Conservation (phyloP, 2,888 invertebrate genomes). For the Syritta pipiens region DNA sequence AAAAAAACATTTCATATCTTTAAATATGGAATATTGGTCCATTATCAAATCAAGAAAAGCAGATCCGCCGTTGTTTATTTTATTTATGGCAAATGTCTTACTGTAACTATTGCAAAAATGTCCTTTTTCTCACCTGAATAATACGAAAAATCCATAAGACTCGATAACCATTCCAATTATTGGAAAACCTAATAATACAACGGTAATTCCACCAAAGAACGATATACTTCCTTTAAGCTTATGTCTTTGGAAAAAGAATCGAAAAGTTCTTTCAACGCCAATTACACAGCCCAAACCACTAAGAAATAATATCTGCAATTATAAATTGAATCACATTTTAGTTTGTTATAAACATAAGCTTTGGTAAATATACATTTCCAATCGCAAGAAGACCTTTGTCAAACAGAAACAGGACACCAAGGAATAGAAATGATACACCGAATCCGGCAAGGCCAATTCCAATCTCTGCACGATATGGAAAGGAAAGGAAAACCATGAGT, state of each 20-base stretch:
- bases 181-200: constrained; percentile 97
- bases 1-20: too few relatives aligned
- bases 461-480: constrained; percentile 89
- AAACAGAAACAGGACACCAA: constrained; percentile 95
- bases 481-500: too few relatives aligned
- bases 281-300: constrained; percentile 97
- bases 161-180: constrained; percentile 97
- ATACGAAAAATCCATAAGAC: constrained; percentile 94
- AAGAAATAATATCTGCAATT: constrained; percentile 95
- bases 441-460: constrained; percentile 98
- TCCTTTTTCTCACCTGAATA: constrained; percentile 84
- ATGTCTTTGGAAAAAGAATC: constrained; percentile 98
- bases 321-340: constrained; percentile 3
- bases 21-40: too few relatives aligned
- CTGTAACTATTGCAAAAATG: not conserved
- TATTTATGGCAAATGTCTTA: too few relatives aligned
- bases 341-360: constrained; percentile 12
- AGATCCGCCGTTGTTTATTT: not conserved
- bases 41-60: too few relatives aligned
- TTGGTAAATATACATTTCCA: constrained; percentile 96
- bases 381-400: constrained; percentile 99
- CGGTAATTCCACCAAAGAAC: constrained; percentile 94
- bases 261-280: constrained; percentile 95
- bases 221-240: constrained; percentile 94
- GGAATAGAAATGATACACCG: constrained; percentile 95